Evolutionary conservation across 2,113 vertebrate genomes (phyloP).

Genomic region (Abramis brama): DNA sequence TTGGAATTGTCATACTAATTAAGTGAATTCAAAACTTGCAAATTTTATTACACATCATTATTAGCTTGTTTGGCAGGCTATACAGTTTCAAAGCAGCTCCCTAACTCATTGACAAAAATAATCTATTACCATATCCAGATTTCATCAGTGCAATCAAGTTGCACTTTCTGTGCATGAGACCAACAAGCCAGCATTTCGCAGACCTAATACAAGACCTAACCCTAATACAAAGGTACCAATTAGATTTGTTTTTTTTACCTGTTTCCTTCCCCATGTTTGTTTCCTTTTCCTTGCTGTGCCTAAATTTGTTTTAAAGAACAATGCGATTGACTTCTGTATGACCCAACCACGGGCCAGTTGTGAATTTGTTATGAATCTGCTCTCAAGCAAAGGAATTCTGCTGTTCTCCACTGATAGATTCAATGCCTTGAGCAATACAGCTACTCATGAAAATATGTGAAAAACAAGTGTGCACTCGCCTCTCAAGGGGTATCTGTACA

Average conservation of each 20-base stretch:
- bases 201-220: too few species aligned
- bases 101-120: neutral
- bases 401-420: neutral
- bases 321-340: neutral
- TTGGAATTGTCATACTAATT: neutral
- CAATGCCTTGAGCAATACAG: neutral
- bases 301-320: neutral
- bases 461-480: neutral
- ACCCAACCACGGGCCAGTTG: neutral
- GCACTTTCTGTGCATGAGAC: neutral
- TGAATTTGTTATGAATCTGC: neutral
- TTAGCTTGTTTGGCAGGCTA: neutral
- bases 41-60: neutral
- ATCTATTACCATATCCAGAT: neutral
- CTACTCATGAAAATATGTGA: constrained; percentile 7
- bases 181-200: neutral
- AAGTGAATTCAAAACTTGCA: neutral
- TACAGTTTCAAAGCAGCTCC: neutral
- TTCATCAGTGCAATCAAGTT: neutral
- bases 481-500: neutral
- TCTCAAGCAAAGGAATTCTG: neutral
- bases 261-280: too few species aligned
- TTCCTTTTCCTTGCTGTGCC: neutral
- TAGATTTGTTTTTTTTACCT: neutral
- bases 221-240: neutral